Evolutionary conservation across 2,797 vertebrate genomes (phyloP).

Genomic region (Nyctibius grandis): DNA sequence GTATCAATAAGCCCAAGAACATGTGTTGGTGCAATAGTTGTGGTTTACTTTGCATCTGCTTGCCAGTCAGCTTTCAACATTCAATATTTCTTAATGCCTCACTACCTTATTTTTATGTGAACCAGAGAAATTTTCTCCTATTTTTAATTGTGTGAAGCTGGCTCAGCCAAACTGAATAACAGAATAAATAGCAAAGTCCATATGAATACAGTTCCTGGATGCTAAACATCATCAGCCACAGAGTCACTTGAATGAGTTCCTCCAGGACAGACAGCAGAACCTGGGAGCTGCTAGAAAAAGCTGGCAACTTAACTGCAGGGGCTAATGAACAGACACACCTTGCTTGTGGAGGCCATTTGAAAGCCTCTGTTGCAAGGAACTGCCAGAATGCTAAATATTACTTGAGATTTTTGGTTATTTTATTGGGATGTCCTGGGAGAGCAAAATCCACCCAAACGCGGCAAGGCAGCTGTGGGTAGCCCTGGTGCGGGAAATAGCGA

Average conservation of each 20-base stretch:
- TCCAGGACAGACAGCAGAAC: neutral
- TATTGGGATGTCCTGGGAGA: neutral
- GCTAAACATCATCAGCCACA: neutral
- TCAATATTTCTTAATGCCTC: constrained; percentile 6
- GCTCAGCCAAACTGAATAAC: neutral
- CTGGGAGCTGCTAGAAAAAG: neutral
- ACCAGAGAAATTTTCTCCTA: neutral
- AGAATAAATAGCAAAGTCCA: neutral
- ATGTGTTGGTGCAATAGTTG: constrained; percentile 11
- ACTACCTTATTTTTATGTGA: neutral
- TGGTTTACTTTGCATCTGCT: constrained; percentile 22
- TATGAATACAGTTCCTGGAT: neutral
- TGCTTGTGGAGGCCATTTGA: neutral
- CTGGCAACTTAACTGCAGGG: neutral
- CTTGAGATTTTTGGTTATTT: neutral
- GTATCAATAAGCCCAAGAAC: neutral
- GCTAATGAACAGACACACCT: neutral
- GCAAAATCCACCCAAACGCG: neutral
- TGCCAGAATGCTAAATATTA: neutral
- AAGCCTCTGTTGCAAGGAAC: neutral
- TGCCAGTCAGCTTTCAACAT: constrained; percentile 43
- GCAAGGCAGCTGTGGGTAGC: neutral
- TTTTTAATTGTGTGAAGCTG: neutral
- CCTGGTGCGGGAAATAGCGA: neutral
- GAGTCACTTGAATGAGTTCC: neutral